Evolutionary conservation across 2,888 invertebrate species (phyloP).

Genomic region (Atrina japonica): DNA sequence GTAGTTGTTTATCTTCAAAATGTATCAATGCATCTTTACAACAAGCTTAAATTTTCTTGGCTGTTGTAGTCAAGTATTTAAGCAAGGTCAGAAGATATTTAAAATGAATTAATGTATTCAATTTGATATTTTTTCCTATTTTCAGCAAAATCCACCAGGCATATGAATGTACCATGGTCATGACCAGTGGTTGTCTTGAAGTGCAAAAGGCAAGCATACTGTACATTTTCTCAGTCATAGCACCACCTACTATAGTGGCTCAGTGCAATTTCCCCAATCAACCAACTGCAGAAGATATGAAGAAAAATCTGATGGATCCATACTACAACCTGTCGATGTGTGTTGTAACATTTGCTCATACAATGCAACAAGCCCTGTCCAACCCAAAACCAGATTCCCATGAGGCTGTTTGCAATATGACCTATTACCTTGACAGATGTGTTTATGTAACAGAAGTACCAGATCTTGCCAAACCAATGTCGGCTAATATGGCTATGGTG

Average conservation of each 20-base stretch:
- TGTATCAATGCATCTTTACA: no score
- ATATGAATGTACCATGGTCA: slow-evolving; percentile 13
- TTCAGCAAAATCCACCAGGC: slow-evolving; percentile 23
- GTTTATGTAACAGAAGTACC: slow-evolving; percentile 22
- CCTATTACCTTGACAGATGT: slow-evolving; percentile 25
- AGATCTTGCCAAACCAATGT: not conserved
- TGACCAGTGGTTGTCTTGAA: slow-evolving; percentile 25
- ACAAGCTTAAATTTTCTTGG: no score
- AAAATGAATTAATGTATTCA: no score
- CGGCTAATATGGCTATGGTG: slow-evolving; percentile 2
- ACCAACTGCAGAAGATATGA: not conserved
- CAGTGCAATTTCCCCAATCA: not conserved
- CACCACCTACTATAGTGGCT: not conserved
- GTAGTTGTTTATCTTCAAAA: no score
- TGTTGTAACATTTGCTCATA: not conserved
- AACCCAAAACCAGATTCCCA: not conserved
- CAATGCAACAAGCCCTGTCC: not conserved
- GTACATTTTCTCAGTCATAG: not conserved
- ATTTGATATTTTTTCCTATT: no score
- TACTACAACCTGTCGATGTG: slow-evolving; percentile 21
- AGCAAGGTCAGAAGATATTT: no score
- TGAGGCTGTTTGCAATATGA: slow-evolving; percentile 8
- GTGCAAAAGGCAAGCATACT: slow-evolving; percentile 26
- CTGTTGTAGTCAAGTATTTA: no score
- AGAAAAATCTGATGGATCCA: not conserved